Base-by-base conservation (phyloP, 37 sponge, comb jelly and placozoan species). In the Chondrosia reniformis region DNA sequence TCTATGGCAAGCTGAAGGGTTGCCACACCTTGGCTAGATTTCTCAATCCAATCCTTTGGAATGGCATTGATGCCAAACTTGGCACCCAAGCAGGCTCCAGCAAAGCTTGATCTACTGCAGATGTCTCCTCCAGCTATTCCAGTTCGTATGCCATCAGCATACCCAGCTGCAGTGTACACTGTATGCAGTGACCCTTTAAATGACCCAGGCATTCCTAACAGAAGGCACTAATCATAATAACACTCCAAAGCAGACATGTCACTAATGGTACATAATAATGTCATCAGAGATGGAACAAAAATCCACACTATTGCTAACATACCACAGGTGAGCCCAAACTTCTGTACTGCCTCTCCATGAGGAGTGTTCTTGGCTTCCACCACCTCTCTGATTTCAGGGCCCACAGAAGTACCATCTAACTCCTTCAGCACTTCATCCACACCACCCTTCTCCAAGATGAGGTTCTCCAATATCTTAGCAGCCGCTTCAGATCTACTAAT, bases 91-190 rank as follows among this genome's bases (percentile, higher is more conserved):
- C 49, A 83, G 30, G 83, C 79, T 32, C 84, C 88, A 39, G 79
- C 79, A 74, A 83, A 75, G 9, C 40, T 41, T 8, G n/a, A 17
- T 25, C 88, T 72, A n/a, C 78, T 76, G 75, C 88, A 88, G 76
- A 80, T 83, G 75, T 83, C 83, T 22, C 88, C 88, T 21, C 62
- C 88, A 22, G 84, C 88, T 49, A 88, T 83, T 2, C 67, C 79
- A 5, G 24, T 24, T 52, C 77, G 58, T 31, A 88, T 80, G 0
- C 59, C 84, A 17, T 32, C 71, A 27, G 41, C 25, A 55, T 56
- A 88, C 45, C 41, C 31, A 22, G 63, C 38, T 13, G 80, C 64
- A 24, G 41, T 66, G 55, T 13, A n/a, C 36, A 83, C 65, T 22
- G 83, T 66, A 39, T 88, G 84, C 5, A 88, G 22, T 42, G 74